phyloP scores from a whole-genome alignment of 2,797 vertebrate species.

The Hyperoplus immaculatus region DNA sequence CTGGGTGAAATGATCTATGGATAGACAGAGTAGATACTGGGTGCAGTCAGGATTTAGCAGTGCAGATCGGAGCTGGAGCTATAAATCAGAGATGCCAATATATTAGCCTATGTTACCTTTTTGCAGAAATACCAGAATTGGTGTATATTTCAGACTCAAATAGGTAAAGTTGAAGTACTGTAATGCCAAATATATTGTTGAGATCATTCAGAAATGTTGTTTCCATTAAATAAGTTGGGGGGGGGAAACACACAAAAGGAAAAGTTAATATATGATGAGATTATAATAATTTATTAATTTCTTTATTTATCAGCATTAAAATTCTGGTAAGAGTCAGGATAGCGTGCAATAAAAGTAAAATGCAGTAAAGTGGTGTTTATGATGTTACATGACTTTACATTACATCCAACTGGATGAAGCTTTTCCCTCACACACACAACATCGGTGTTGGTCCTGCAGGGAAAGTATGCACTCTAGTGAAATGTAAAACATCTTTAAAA shows the following conservation, averaged over 20 bases:
- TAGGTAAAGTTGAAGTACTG: not conserved
- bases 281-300: no score
- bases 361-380: no score
- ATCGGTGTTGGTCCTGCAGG: not conserved
- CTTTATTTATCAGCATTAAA: not conserved
- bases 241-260: not conserved
- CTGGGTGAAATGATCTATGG: slow-evolving; percentile 7
- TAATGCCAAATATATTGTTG: not conserved
- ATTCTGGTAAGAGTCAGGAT: not conserved
- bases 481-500: not conserved
- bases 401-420: not conserved
- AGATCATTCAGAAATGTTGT: not conserved
- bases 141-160: not conserved
- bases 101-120: not conserved
- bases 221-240: not conserved
- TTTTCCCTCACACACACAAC: no score
- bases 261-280: no score
- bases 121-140: not conserved
- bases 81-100: not conserved
- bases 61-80: not conserved
- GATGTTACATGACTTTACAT: not conserved
- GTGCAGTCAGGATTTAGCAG: not conserved
- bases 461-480: not conserved
- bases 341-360: not conserved
- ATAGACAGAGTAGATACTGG: not conserved